These are phyloP conservation scores for Sinelater perroti DNA, from an alignment of 2,888 invertebrate genomes.

Conservation along the genomic window DNA sequence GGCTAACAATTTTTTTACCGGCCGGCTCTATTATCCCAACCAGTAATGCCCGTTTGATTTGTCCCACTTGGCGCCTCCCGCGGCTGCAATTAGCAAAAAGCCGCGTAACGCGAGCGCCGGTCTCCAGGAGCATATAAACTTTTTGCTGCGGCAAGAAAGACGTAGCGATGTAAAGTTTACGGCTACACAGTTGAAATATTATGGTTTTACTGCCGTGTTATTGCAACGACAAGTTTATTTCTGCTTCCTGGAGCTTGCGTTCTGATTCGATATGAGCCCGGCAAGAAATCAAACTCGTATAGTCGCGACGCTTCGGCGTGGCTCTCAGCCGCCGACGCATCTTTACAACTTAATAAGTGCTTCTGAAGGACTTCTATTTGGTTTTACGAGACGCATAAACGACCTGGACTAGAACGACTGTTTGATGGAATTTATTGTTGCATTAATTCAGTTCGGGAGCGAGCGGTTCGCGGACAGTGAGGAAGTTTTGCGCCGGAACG, in stretches of 20 bases:
- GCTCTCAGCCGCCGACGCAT: slow-evolving; percentile 5
- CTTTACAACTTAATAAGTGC: slow-evolving; percentile 30
- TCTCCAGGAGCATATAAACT: slow-evolving; percentile 24
- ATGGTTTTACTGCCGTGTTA: slow-evolving; percentile 51
- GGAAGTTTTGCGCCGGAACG: too few species aligned
- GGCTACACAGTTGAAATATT: slow-evolving; percentile 52
- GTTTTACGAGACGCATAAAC: slow-evolving; percentile 16
- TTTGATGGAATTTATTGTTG: slow-evolving; percentile 13
- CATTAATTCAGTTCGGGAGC: too few species aligned
- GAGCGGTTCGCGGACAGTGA: too few species aligned
- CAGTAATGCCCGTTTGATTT: too few species aligned
- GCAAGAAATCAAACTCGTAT: slow-evolving; percentile 29
- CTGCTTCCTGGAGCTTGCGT: slow-evolving; percentile 32
- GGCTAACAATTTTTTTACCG: too few species aligned
- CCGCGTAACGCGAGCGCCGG: slow-evolving; percentile 14
- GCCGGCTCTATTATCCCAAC: too few species aligned
- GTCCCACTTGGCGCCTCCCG: too few species aligned
- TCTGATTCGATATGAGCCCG: slow-evolving; percentile 26
- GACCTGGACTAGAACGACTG: neutral
- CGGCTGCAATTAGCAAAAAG: slow-evolving; percentile 27
- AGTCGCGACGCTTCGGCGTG: slow-evolving; percentile 32
- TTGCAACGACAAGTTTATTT: slow-evolving; percentile 52
- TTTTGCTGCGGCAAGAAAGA: slow-evolving; percentile 29
- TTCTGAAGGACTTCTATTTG: slow-evolving; percentile 22
- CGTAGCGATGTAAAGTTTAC: slow-evolving; percentile 43